Percentiles rank a stretch among this genome's conserved stretches.
Conservation (phyloP, 2,888 invertebrate genomes). For the Helobdella robusta region DNA sequence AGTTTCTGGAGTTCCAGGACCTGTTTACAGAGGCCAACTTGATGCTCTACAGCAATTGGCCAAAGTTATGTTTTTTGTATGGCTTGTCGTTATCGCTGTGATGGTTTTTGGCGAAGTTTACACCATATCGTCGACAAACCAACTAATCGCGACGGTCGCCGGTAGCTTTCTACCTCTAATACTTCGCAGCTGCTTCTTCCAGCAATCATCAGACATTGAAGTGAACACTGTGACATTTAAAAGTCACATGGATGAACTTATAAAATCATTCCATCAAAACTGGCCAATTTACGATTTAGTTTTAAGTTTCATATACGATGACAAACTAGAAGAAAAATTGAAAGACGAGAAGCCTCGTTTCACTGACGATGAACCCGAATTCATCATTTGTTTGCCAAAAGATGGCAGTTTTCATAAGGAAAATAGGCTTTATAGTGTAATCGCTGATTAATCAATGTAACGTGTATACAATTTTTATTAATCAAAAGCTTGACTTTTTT, state of each 20-base stretch:
- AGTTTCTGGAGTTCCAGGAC: conserved; percentile 46
- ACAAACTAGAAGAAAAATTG: conserved; percentile 20
- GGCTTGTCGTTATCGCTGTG: conserved; percentile 47
- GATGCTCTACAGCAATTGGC: conserved; percentile 46
- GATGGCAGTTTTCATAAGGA: too few species aligned
- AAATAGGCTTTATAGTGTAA: too few species aligned
- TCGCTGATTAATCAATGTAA: too few species aligned
- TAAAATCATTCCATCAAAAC: conserved; percentile 43
- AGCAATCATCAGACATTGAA: conserved; percentile 42
- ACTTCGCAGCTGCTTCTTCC: conserved; percentile 40
- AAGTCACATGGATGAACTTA: conserved; percentile 47
- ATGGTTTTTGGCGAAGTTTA: conserved; percentile 46
- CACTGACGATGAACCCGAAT: too few species aligned
- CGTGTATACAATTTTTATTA: too few species aligned
- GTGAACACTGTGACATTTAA: conserved; percentile 46
- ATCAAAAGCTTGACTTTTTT: too few species aligned
- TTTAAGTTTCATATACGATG: conserved; percentile 33
- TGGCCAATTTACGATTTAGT: conserved; percentile 46
- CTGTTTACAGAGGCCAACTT: conserved; percentile 44
- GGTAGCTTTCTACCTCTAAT: conserved; percentile 38
- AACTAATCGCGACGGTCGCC: conserved; percentile 45
- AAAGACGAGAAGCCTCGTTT: too few species aligned
- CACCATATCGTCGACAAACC: conserved; percentile 46
- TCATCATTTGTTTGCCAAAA: too few species aligned
- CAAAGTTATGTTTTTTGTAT: conserved; percentile 43